Evolutionary conservation across 2,888 invertebrate species (phyloP).

Genomic region (Idaea biselata): DNA sequence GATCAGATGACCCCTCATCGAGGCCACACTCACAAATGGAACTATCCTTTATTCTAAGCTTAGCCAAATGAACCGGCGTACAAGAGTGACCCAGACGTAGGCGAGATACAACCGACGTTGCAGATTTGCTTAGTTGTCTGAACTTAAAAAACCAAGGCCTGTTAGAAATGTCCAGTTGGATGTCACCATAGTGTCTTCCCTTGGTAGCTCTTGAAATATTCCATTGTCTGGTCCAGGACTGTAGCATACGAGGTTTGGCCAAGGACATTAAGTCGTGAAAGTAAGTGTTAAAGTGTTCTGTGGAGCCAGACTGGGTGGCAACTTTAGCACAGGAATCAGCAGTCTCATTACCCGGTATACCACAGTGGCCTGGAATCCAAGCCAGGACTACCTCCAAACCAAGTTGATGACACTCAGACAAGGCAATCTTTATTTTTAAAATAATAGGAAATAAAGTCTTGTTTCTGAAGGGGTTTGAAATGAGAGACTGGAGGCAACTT

Average conservation of each 20-base stretch:
- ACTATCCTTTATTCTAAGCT: no score
- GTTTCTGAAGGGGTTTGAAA: conserved; percentile 1
- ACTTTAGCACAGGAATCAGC: neutral
- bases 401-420: neutral
- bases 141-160: conserved; percentile 13
- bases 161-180: neutral
- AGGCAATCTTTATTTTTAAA: conserved; percentile 3
- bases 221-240: neutral
- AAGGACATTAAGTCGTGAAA: neutral
- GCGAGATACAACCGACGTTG: no score
- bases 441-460: conserved; percentile 1
- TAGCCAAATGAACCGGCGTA: no score
- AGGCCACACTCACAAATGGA: no score
- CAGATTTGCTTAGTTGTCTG: no score
- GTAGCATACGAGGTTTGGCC: neutral
- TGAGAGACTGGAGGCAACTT: conserved; percentile 4
- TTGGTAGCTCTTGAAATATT: neutral
- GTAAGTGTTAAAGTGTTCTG: neutral
- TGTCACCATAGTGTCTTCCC: conserved; percentile 2
- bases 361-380: conserved; percentile 15
- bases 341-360: no score
- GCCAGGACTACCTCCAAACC: conserved; percentile 1
- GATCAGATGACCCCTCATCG: no score
- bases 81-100: no score
- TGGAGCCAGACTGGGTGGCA: neutral